Evolutionary conservation across 2,888 invertebrate genomes (phyloP), one percentile per base, ranked within the genome.

Genomic region (Hyposoter dolosus): DNA sequence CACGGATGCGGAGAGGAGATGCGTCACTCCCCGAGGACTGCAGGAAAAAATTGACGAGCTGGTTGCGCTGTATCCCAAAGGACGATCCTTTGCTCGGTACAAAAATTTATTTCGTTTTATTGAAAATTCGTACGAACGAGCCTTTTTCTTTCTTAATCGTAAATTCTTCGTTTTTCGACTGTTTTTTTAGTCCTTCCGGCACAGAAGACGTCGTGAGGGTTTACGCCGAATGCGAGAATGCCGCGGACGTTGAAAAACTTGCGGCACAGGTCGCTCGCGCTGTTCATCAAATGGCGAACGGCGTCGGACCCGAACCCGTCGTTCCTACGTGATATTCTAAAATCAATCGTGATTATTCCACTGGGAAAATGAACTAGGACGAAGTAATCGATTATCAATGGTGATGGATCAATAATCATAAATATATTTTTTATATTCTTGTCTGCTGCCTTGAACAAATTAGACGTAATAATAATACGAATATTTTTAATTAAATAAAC

Each of bases 201-300:
- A 99, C 99, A 0, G 99, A 99, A 94, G 99, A 99, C 94, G 95
- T 99, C 15, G 97, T 99, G 1, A 95, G 99, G 86, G 97, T 99
- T 0, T 99, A 99, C 94, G 98, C 99, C 0, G 99, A 99, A 94
- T 98, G 98, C 2, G 96, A 97, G 35, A 97, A 97, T 5, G 95
- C 96, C 91, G 95, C 63, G 95, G 95, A 96, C 88, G 96, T 97
- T 0, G 96, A 97, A 75, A 95, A 95, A 90, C 94, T 99, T 84
- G 97, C 97, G 0, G 95, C 96, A 3, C 96, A 98, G 93, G 97
- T 99, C 10, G 96, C 97, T 0, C 93, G 95, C 88, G 96, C 96
- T 6, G 98, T 98, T 12, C 96, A 96, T 92, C 96, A 97, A 89
- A 91, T 97, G 80, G 98, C 98, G 4, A 97, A 97, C 3, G 98